These are phyloP conservation scores for Pseudolaguvia tuberculata DNA, from an alignment of 2,113 vertebrate species.

Conservation along the genomic window DNA sequence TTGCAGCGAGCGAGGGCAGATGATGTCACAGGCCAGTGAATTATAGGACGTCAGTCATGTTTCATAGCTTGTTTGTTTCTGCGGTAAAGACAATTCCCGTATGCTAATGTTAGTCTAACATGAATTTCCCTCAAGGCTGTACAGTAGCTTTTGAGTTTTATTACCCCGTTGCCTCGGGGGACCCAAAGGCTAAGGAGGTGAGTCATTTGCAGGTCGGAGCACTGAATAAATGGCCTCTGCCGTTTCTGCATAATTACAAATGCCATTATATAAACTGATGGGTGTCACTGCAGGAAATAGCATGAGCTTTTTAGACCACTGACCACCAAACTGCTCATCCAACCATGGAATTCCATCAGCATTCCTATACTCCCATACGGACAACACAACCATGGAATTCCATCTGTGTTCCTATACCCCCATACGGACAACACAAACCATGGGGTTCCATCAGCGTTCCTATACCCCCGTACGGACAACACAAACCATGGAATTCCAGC, in stretches of 20 bases:
- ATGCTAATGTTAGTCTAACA: constrained; percentile 50
- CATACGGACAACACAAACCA: no score
- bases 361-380: background rate
- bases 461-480: no score
- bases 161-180: constrained; percentile 46
- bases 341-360: constrained; percentile 18
- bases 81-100: constrained; percentile 46
- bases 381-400: no score
- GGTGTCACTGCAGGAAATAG: constrained; percentile 47
- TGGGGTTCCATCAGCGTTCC: no score
- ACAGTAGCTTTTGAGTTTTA: constrained; percentile 50
- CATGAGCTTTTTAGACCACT: constrained; percentile 37
- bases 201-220: constrained; percentile 51
- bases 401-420: no score
- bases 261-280: constrained; percentile 52
- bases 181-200: constrained; percentile 45
- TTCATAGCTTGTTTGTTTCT: constrained; percentile 43
- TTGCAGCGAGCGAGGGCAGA: background rate
- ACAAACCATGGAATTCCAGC: no score
- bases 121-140: constrained; percentile 46
- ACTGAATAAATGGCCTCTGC: constrained; percentile 49
- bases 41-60: constrained; percentile 47
- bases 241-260: constrained; percentile 53
- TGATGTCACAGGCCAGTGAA: constrained; percentile 35
- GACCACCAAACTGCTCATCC: constrained; percentile 30